Conservation (phyloP, 2,113 vertebrate species). For the Python bivittatus region DNA sequence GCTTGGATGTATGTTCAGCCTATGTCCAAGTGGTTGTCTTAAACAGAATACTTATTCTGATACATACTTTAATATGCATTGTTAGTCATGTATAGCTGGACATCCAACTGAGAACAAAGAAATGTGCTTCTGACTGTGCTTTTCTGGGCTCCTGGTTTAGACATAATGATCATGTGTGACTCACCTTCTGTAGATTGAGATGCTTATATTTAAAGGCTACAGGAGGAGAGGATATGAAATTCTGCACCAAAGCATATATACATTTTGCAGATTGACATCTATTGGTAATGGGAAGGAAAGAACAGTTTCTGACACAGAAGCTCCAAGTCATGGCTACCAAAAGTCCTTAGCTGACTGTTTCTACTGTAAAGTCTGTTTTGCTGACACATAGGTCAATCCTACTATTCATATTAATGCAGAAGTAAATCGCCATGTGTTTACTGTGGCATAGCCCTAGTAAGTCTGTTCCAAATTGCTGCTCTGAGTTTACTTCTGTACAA, state of each 20-base stretch:
- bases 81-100: no score
- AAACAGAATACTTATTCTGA: neutral
- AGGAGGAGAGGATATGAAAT: neutral
- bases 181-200: neutral
- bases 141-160: neutral
- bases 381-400: neutral
- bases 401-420: neutral
- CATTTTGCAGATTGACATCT: neutral
- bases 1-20: neutral
- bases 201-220: neutral
- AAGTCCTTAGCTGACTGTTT: neutral
- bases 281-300: neutral
- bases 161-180: neutral
- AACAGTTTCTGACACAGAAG: neutral
- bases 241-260: neutral
- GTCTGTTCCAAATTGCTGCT: neutral
- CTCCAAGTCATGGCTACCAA: neutral
- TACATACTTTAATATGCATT: no score
- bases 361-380: neutral
- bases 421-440: neutral
- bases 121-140: no score
- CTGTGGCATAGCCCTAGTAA: neutral
- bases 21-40: neutral
- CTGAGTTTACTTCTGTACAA: neutral
- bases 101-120: no score